phyloP scores from a whole-genome alignment of 2,113 vertebrate genomes.

The Albula glossodonta region DNA sequence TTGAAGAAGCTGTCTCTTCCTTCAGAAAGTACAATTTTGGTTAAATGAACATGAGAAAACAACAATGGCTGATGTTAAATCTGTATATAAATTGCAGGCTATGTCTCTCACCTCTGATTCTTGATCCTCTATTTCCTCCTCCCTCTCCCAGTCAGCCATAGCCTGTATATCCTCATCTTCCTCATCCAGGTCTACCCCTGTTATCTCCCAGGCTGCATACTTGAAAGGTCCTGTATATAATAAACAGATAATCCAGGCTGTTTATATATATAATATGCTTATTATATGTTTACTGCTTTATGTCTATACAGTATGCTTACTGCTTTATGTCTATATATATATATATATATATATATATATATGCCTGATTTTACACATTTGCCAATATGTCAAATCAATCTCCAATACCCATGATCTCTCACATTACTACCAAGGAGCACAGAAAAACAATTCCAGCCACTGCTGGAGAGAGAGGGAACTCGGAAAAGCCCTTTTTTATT shows the following conservation, averaged over 20 bases:
- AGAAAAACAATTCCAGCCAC: too few species aligned
- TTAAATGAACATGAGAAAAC: neutral
- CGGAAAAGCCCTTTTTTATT: too few species aligned
- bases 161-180: conserved; percentile 78
- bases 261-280: too few species aligned
- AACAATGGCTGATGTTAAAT: neutral
- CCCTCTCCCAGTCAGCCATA: conserved; percentile 61
- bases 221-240: conserved; percentile 75
- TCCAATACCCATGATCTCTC: too few species aligned
- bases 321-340: too few species aligned
- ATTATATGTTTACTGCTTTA: too few species aligned
- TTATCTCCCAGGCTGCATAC: conserved; percentile 72
- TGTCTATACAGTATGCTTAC: too few species aligned
- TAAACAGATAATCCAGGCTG: neutral
- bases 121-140: conserved; percentile 51
- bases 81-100: neutral
- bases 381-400: too few species aligned
- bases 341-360: neutral
- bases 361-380: neutral
- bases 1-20: conserved; percentile 62
- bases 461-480: too few species aligned
- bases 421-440: too few species aligned
- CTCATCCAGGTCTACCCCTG: conserved; percentile 74
- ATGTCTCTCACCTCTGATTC: conserved; percentile 61
- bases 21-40: conserved; percentile 49